Conservation (phyloP, 1,140 invertebrate species). For the Branchinecta lynchi region DNA sequence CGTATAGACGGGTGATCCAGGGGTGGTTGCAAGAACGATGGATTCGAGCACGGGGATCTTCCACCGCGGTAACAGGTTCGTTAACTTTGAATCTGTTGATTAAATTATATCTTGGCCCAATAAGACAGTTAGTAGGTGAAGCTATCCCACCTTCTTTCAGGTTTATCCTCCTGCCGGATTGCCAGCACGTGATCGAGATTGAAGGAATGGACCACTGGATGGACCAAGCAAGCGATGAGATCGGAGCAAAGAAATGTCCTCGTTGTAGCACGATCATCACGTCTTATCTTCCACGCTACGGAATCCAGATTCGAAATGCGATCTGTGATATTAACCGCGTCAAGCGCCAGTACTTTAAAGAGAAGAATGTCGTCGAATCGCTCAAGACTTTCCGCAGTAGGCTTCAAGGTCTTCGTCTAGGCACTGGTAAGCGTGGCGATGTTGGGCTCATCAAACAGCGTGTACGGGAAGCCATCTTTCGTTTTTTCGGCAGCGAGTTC, state of each 20-base stretch:
- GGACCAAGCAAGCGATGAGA: constrained; percentile 27
- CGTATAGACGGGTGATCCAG: too few species aligned
- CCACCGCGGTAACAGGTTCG: too few species aligned
- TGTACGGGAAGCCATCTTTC: too few species aligned
- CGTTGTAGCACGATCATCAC: constrained; percentile 44
- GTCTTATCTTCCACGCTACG: constrained; percentile 40
- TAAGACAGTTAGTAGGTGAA: background rate
- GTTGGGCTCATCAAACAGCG: too few species aligned
- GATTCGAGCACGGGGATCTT: background rate
- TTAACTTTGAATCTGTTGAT: constrained; percentile 15
- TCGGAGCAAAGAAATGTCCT: constrained; percentile 44
- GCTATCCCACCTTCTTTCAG: constrained; percentile 29
- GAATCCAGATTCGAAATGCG: constrained; percentile 39
- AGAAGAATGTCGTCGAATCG: constrained; percentile 16
- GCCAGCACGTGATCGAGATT: constrained; percentile 43
- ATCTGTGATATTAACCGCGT: constrained; percentile 39
- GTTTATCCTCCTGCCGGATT: constrained; percentile 46
- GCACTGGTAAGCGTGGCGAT: constrained; percentile 6
- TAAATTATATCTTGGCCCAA: background rate
- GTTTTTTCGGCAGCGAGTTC: too few species aligned
- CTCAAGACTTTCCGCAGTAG: background rate
- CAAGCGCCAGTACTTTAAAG: constrained; percentile 32
- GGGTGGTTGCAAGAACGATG: too few species aligned
- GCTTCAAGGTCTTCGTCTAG: background rate
- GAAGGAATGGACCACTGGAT: constrained; percentile 39